Evolutionary conservation across 2,797 vertebrate genomes (phyloP).

Genomic region (Vultur gryphus): DNA sequence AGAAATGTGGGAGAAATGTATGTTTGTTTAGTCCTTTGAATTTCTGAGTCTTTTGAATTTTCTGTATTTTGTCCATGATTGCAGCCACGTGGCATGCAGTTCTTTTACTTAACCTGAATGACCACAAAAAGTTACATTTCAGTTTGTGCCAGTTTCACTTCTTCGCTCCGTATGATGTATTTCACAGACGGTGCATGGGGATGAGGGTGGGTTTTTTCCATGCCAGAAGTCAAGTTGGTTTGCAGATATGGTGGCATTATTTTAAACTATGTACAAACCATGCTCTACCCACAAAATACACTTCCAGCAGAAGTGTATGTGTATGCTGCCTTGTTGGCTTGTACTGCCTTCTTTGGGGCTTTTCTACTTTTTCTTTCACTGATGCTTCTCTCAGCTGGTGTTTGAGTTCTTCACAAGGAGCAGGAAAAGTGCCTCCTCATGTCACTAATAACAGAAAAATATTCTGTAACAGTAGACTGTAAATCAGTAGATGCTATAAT

Average conservation of each 20-base stretch:
- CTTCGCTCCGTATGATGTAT: not conserved
- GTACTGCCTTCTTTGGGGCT: not conserved
- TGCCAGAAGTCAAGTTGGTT: not conserved
- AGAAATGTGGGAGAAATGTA: not conserved
- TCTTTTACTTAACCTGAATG: not conserved
- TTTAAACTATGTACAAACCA: not conserved
- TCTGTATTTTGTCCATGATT: not conserved
- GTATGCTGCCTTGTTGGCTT: not conserved
- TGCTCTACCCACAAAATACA: fast-evolving
- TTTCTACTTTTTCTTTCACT: not conserved
- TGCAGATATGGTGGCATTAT: not conserved
- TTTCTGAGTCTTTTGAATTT: not conserved
- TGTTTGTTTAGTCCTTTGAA: not conserved
- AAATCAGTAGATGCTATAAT: not conserved
- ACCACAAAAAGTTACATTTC: not conserved
- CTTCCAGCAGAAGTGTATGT: not conserved
- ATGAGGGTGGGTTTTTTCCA: not conserved
- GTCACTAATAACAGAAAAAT: not conserved
- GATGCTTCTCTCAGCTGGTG: not conserved
- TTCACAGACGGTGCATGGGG: not conserved
- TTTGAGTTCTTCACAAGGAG: not conserved
- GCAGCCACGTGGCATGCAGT: not conserved
- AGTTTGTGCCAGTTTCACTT: not conserved
- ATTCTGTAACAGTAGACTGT: not conserved
- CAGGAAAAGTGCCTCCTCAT: not conserved